Percentiles rank a stretch among this genome's conserved stretches.
Evolutionary conservation across 2,113 vertebrate species (phyloP).

Genomic region (Rhabdomys dilectus): DNA sequence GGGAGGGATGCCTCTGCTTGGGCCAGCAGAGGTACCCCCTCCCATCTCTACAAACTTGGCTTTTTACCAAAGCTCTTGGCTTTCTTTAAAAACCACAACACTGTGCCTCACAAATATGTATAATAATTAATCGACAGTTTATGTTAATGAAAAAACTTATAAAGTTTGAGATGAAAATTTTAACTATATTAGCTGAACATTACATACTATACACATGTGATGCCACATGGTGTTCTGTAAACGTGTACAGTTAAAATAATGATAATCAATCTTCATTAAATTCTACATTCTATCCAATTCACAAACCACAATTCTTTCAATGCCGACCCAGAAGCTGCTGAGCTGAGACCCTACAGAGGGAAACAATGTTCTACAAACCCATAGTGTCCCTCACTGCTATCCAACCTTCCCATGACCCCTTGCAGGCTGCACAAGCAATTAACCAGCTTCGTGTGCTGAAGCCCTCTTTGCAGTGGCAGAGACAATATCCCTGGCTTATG

Average conservation of each 20-base stretch:
- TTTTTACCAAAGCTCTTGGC: too few species aligned
- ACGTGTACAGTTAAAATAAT: background rate
- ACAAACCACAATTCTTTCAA: background rate
- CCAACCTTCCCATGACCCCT: background rate
- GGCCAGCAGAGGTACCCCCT: too few species aligned
- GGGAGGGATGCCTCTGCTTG: too few species aligned
- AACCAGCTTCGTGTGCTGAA: background rate
- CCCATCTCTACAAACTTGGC: too few species aligned
- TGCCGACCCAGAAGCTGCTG: background rate
- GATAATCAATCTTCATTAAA: background rate
- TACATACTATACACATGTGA: background rate
- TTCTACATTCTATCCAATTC: background rate
- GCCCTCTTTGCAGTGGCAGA: background rate
- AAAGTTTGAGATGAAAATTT: background rate
- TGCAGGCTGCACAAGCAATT: background rate
- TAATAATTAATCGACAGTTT: background rate
- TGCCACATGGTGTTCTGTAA: background rate
- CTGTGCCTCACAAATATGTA: background rate
- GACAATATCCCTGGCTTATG: background rate
- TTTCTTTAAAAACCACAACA: background rate
- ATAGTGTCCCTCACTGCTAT: accelerated
- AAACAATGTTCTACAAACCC: background rate
- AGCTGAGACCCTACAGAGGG: background rate
- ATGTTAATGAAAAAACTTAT: background rate
- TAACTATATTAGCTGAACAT: background rate